A percentile compares a stretch with the other conserved stretches of the same genome.
phyloP scores from a whole-genome alignment of 2,797 vertebrate species.

The Oryzias dopingdopingensis region DNA sequence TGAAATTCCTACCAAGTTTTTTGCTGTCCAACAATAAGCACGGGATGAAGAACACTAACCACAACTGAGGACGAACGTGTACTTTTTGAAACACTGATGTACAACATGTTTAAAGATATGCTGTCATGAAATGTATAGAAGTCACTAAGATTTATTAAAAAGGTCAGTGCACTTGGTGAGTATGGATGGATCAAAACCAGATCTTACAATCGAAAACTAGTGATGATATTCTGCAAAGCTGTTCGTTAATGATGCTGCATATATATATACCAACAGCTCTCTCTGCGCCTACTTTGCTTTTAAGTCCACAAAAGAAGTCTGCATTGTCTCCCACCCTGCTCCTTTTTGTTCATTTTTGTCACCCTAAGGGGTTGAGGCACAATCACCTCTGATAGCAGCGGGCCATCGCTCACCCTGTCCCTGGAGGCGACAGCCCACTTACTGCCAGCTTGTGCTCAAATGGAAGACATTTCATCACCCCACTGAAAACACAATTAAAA shows the following conservation, averaged over 20 bases:
- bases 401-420: conserved; percentile 69
- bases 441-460: conserved; percentile 65
- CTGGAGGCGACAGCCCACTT: conserved; percentile 73
- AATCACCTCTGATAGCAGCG: conserved; percentile 64
- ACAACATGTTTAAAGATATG: no score
- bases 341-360: conserved; percentile 56
- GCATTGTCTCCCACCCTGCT: conserved; percentile 44
- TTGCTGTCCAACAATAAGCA: conserved; percentile 1
- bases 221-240: no score
- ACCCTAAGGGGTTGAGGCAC: conserved; percentile 60
- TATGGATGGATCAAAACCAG: no score
- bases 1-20: conserved; percentile 8
- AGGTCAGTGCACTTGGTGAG: no score
- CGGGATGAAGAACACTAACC: background rate
- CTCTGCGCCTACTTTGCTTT: background rate
- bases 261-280: background rate
- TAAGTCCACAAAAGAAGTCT: conserved; percentile 4
- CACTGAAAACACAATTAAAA: conserved; percentile 73
- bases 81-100: no score
- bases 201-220: no score
- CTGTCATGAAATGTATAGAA: no score
- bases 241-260: no score
- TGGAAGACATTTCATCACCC: conserved; percentile 70
- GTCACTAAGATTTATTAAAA: no score
- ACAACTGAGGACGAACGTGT: background rate